A percentile compares a stretch with the other conserved stretches of the same genome.
Conservation (phyloP, 2,797 vertebrate genomes). For the Aplochiton taeniatus region DNA sequence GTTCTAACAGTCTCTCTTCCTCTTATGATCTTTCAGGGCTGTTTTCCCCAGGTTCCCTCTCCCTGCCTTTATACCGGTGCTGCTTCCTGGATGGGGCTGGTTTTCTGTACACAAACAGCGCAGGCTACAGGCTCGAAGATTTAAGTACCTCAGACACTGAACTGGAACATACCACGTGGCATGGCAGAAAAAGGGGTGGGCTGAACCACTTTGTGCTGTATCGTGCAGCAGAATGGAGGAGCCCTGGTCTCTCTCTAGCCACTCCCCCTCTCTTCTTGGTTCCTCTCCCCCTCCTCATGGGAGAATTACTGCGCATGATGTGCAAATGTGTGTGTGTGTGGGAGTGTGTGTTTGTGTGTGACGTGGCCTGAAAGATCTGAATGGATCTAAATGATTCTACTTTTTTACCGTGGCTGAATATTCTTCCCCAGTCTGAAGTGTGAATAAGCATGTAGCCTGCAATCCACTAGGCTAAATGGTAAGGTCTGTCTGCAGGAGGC, state of each 20-base stretch:
- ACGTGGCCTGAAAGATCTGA: background rate
- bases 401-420: too few species aligned
- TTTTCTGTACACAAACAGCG: conserved; percentile 55
- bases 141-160: conserved; percentile 67
- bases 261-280: conserved; percentile 22
- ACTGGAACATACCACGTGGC: conserved; percentile 70
- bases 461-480: conserved; percentile 1
- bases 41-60: conserved; percentile 28
- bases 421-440: too few species aligned
- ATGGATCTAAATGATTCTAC: background rate
- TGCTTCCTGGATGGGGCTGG: conserved; percentile 63
- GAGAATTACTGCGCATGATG: background rate
- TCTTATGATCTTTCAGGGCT: conserved; percentile 26
- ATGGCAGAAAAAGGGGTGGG: conserved; percentile 38
- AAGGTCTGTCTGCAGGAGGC: background rate
- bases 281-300: conserved; percentile 42
- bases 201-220: conserved; percentile 47
- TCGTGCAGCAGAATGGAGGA: conserved; percentile 60
- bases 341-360: conserved; percentile 2
- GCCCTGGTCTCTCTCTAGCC: conserved; percentile 34
- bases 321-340: background rate
- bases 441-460: background rate
- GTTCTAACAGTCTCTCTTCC: conserved; percentile 32
- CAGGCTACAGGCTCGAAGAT: conserved; percentile 62
- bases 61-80: conserved; percentile 39